These are phyloP conservation scores for Galerucella calmariensis DNA, from an alignment of 2,888 invertebrate genomes.

Conservation along the genomic window DNA sequence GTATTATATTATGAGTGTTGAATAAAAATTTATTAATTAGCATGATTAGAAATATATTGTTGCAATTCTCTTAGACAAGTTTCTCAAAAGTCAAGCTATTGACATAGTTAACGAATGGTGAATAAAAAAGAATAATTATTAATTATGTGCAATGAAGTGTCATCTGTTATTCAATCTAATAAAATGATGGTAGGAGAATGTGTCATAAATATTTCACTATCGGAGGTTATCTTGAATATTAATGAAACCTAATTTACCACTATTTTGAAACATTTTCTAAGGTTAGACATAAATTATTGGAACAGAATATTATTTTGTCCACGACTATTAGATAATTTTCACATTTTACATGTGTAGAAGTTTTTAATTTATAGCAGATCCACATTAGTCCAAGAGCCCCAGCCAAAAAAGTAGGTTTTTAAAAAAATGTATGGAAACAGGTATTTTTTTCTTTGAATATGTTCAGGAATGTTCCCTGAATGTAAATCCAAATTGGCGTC, in stretches of 20 bases:
- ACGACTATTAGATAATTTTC: no score
- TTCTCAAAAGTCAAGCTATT: background rate
- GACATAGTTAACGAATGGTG: background rate
- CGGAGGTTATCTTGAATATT: no score
- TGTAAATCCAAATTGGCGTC: no score
- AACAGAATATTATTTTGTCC: background rate
- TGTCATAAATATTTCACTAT: no score
- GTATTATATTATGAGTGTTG: background rate
- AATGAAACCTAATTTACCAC: no score
- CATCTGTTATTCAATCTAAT: background rate
- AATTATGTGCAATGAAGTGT: background rate
- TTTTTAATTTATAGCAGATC: background rate
- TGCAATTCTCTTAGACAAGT: background rate
- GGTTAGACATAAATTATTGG: background rate
- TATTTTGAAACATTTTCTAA: no score
- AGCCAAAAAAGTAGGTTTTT: no score
- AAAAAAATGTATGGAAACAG: no score
- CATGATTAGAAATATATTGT: background rate
- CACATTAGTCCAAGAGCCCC: background rate
- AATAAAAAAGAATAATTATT: background rate
- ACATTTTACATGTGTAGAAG: no score
- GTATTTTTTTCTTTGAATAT: no score
- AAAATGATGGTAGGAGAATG: background rate
- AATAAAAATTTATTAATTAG: slow-evolving; percentile 4
- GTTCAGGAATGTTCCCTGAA: no score